Percentiles rank a stretch among this genome's conserved stretches.
These are phyloP conservation scores for Limnodromus scolopaceus DNA, from an alignment of 2,797 vertebrate genomes.

Conservation along the genomic window DNA sequence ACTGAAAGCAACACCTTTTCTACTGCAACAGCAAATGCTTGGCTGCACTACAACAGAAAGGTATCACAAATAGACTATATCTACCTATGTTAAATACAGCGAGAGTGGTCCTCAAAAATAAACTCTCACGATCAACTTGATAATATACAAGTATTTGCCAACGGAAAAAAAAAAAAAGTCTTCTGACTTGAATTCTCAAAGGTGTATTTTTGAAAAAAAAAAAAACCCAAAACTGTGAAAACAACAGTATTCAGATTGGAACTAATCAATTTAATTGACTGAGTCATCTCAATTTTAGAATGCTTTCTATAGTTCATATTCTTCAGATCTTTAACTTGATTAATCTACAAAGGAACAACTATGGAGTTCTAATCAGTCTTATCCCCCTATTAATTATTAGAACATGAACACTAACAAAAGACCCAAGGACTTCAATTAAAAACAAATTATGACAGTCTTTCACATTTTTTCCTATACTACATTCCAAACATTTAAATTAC, in stretches of 20 bases:
- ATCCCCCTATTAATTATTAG: not conserved
- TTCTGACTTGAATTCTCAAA: not conserved
- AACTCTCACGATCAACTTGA: not conserved
- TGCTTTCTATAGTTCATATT: not conserved
- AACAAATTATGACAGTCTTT: not conserved
- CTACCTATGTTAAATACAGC: not conserved
- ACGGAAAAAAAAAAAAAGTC: not conserved
- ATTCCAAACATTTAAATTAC: not conserved
- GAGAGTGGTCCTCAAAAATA: not conserved
- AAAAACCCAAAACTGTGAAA: not conserved
- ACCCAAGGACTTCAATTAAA: not conserved
- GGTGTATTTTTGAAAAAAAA: not conserved
- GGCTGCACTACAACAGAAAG: not conserved
- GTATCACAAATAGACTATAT: not conserved
- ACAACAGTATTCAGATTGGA: not conserved
- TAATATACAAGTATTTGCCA: not conserved
- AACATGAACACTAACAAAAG: not conserved
- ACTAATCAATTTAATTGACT: accelerated
- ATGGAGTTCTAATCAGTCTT: not conserved
- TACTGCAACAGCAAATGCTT: not conserved
- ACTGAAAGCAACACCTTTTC: not conserved
- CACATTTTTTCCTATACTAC: not conserved
- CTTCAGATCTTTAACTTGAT: not conserved
- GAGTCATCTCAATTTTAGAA: not conserved
- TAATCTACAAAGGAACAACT: not conserved